Conservation (phyloP, 2,113 vertebrate species). For the Larimichthys crocea region DNA sequence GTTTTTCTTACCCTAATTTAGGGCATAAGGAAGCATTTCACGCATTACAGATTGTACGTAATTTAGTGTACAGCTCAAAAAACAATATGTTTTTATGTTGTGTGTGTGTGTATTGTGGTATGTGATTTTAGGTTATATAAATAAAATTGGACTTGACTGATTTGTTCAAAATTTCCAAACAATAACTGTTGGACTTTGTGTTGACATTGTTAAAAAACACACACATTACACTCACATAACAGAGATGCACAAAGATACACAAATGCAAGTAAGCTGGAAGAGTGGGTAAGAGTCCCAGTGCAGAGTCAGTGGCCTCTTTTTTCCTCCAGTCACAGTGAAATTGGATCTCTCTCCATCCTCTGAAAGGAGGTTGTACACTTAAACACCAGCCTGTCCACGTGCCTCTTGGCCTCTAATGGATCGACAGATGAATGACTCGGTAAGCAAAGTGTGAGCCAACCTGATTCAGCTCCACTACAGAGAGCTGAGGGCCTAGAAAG, state of each 20-base stretch:
- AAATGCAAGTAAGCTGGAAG: slow-evolving; percentile 44
- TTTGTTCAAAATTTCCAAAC: too few relatives aligned
- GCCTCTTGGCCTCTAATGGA: slow-evolving; percentile 45
- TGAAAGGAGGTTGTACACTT: slow-evolving; percentile 56
- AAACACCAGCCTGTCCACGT: slow-evolving; percentile 34
- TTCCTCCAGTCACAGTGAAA: slow-evolving; percentile 75
- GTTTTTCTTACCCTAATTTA: too few relatives aligned
- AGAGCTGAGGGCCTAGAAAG: slow-evolving; percentile 32
- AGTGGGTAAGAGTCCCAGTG: slow-evolving; percentile 57
- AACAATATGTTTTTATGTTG: too few relatives aligned
- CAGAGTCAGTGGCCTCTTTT: slow-evolving; percentile 65
- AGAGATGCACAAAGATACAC: slow-evolving; percentile 38
- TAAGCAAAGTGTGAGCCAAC: slow-evolving; percentile 41
- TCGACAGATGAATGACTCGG: slow-evolving; percentile 46
- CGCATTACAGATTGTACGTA: too few relatives aligned
- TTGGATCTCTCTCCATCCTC: slow-evolving; percentile 61
- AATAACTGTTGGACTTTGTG: slow-evolving; percentile 3
- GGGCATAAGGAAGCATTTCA: too few relatives aligned
- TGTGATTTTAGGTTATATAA: too few relatives aligned
- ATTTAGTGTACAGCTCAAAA: too few relatives aligned
- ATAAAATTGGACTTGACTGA: too few relatives aligned
- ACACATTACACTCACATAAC: slow-evolving; percentile 20
- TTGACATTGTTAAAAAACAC: slow-evolving; percentile 24
- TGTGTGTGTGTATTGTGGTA: too few relatives aligned
- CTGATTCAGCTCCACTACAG: slow-evolving; percentile 62